Evolutionary conservation across 2,797 vertebrate genomes (phyloP).

Genomic region (Scarus forsteni): DNA sequence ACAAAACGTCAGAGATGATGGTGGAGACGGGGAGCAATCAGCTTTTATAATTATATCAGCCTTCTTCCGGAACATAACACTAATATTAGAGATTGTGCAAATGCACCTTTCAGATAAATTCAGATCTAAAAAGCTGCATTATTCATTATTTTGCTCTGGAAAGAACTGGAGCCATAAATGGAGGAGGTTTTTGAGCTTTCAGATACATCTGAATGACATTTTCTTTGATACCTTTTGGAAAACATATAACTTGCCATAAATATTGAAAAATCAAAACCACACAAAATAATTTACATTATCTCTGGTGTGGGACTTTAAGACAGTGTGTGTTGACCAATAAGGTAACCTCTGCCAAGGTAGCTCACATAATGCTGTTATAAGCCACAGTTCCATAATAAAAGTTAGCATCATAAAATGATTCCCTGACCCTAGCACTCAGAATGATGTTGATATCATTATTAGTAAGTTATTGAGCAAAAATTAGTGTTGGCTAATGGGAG

Average conservation of each 20-base stretch:
- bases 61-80: conserved; percentile 66
- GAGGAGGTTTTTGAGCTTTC: conserved; percentile 3
- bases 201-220: not conserved
- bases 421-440: too few species aligned
- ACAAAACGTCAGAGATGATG: conserved; percentile 78
- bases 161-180: conserved; percentile 14
- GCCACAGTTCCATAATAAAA: too few species aligned
- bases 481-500: too few species aligned
- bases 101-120: conserved; percentile 70
- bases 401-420: too few species aligned
- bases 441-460: too few species aligned
- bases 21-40: conserved; percentile 70
- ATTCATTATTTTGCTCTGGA: conserved; percentile 56
- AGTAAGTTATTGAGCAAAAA: too few species aligned
- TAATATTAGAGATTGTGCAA: conserved; percentile 67
- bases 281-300: not conserved
- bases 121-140: conserved; percentile 68
- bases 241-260: not conserved
- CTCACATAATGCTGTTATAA: too few species aligned
- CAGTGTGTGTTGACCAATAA: not conserved
- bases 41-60: conserved; percentile 74
- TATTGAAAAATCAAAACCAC: not conserved
- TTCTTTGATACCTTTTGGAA: not conserved
- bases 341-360: not conserved
- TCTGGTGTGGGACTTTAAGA: not conserved